Evolutionary conservation across 2,888 invertebrate species (phyloP), one percentile per base, ranked within the genome.

Genomic region (Polietes domitor): DNA sequence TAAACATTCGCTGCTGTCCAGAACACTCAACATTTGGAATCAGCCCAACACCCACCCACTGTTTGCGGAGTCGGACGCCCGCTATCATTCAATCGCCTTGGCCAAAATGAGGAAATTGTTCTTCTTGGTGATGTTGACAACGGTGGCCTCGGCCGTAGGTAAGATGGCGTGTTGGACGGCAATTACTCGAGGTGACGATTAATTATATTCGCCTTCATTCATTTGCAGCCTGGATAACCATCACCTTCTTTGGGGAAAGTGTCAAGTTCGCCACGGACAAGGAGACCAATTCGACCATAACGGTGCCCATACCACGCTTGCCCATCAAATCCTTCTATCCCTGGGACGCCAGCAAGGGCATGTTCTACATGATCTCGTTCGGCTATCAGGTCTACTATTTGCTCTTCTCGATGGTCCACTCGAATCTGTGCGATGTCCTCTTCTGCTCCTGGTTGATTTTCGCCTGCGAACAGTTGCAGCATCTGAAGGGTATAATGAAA

Each of bases 381-480:
- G 92, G 92, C 24, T 95, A 94, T 88, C 96, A 96, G 93, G 92
- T 95, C 17, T 96, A 96, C 89, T 96, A 94, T 93, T 91, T 96
- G 0, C 87, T 95, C 7, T 94, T 95, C 88, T 92, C 95, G 0
- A 94, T 95, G 93, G 88, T 93, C 0, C 94, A 95, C 32, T 92
- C 94, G 0, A 94, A 94, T 87, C 90, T 94, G n/a, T 90, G 93
- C 88, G 97, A 97, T 89, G 95, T 96, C 0, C 93, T 97, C 87
- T 97, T 97, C 92, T 97, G 96, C 89, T 96, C 96, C 0, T 97
- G 96, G 96, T 89, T 97, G 86, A 95, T 97, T 81, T 97, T 96
- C 88, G 96, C 97, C 0, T 97, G 97, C 88, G 97, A 97, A 88
- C 97, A 97, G 90, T 92, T 97, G 79, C 96, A 96, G 89, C 97